Percentiles rank a stretch among this genome's conserved stretches.
Conservation (phyloP, 1,140 invertebrate genomes). For the Augochlora pura region DNA sequence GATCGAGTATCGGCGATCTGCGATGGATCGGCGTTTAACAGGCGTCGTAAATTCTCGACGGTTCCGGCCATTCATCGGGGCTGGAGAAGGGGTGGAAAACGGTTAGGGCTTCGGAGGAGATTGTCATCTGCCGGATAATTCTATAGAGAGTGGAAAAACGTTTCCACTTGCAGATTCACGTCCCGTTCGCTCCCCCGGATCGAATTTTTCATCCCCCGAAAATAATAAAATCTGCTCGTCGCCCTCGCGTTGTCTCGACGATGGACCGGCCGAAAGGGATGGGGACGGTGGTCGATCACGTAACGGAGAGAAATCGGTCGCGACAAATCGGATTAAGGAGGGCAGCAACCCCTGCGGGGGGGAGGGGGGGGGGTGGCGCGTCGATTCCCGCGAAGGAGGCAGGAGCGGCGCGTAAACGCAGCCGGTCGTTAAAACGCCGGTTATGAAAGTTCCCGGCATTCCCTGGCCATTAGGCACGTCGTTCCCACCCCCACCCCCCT, state of each 20-base stretch:
- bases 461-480: slow-evolving; percentile 57
- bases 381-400: no score
- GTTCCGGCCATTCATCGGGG: not conserved
- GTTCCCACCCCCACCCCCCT: slow-evolving; percentile 13
- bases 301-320: no score
- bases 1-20: not conserved
- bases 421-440: slow-evolving; percentile 61
- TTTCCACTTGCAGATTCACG: no score
- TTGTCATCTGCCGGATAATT: not conserved
- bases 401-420: slow-evolving; percentile 56
- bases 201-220: no score
- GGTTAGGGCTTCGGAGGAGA: not conserved
- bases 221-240: no score
- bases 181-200: no score
- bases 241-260: no score
- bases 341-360: not conserved
- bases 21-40: slow-evolving; percentile 11
- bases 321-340: slow-evolving; percentile 32
- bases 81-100: not conserved
- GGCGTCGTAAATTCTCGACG: slow-evolving; percentile 17
- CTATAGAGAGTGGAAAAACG: no score
- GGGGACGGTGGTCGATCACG: no score
- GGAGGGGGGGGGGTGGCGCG: no score
- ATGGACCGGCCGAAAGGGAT: no score
- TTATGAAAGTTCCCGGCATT: slow-evolving; percentile 64